A percentile compares a stretch with the other conserved stretches of the same genome.
phyloP scores from a whole-genome alignment of 2,888 invertebrate species.

The Heteromurus nitidus region DNA sequence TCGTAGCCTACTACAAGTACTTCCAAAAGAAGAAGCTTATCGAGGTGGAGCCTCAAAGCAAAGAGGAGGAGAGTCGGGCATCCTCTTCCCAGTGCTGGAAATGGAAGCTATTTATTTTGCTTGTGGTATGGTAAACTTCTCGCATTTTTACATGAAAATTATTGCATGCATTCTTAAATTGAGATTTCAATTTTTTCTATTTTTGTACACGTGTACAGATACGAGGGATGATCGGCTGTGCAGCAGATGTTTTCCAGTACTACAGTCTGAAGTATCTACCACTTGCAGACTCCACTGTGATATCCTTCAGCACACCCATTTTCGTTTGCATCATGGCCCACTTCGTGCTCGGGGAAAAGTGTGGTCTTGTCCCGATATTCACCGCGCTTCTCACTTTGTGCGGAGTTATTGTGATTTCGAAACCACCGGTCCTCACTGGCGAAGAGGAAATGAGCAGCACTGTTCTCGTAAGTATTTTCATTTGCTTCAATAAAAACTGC shows the following conservation, averaged over 20 bases:
- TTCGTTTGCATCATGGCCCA: constrained; percentile 68
- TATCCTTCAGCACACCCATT: constrained; percentile 69
- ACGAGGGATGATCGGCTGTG: constrained; percentile 60
- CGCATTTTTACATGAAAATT: background rate
- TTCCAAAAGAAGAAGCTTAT: constrained; percentile 25
- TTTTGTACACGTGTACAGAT: constrained; percentile 24
- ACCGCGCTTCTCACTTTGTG: constrained; percentile 52
- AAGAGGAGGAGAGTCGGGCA: background rate
- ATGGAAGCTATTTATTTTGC: constrained; percentile 44
- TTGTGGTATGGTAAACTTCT: constrained; percentile 36
- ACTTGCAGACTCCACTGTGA: constrained; percentile 67
- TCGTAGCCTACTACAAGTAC: constrained; percentile 41
- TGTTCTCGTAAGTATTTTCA: constrained; percentile 13
- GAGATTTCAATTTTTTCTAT: background rate
- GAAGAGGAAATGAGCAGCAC: constrained; percentile 42
- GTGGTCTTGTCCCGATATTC: constrained; percentile 62
- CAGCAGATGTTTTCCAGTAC: constrained; percentile 68
- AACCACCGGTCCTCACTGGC: constrained; percentile 69
- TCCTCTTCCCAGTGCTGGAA: constrained; percentile 21
- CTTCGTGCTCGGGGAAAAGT: constrained; percentile 63
- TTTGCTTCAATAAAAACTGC: background rate
- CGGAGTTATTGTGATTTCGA: constrained; percentile 67
- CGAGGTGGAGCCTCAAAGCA: too few relatives aligned
- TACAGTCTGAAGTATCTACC: constrained; percentile 67
- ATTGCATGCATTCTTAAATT: too few relatives aligned